Evolutionary conservation across 2,888 invertebrate genomes (phyloP), one percentile per base, ranked within the genome.

Genomic region (Bellardia bayeri): DNA sequence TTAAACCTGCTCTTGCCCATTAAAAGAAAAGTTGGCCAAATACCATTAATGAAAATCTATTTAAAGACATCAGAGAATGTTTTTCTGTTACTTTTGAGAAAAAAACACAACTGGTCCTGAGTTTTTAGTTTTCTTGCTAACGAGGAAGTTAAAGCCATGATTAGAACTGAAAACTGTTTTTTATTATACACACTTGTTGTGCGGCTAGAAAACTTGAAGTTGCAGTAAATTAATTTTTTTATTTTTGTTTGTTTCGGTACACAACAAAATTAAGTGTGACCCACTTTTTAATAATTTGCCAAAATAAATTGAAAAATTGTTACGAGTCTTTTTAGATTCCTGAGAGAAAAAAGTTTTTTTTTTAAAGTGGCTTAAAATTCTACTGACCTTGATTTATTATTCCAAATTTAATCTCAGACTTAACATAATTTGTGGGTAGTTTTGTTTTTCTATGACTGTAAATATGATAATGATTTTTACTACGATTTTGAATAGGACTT

Each of bases 1-100:
- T 45, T 45, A 13, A 45, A 45, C 45, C 45, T 13, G 45, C 45
- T 45, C 13, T 51, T 83, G 80, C 71, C 75, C 75, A 80, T 83
- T 84, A 84, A 72, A 79, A 78, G 87, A 81, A 84, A 87, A 87
- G 87, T 87, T 84, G 87, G 83, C 58, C 87, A 87, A 87, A 71
- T 78, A 66, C 61, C 45, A 78, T 61, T 75, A 71, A 80, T 74
- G 75, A 69, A 83, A 79, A 63, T 54, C 40, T 45, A 80, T 51
- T 64, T 80, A 56, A 75, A 61, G 61, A 23, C 51, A 58, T 23
- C 49, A 58, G 40, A 79, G 33, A 81, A 69, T 69, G 23, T 61
- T 64, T 83, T 61, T 80, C 45, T 61, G 30, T 16, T 23, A 56
- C 16, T 14, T 51, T 8, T 37, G 58, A 45, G 66, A 80, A 58